Evolutionary conservation across 2,888 invertebrate species (phyloP), one percentile per base, ranked within the genome.

Genomic region (Diadromus collaris): DNA sequence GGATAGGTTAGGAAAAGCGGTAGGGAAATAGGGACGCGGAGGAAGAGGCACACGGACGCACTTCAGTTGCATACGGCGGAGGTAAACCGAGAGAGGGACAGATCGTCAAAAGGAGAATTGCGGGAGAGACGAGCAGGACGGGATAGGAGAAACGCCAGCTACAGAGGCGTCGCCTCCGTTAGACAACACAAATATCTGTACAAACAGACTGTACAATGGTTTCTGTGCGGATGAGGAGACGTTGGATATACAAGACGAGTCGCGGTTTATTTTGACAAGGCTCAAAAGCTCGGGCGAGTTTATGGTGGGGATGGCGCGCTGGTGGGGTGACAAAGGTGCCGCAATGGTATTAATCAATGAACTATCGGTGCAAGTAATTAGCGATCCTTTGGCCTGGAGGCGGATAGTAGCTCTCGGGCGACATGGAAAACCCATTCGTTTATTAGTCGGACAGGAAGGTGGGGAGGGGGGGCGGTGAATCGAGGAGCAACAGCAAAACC

Each of bases 401-500:
- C 13, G 21, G 56, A 41, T 41, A 19, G 51, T 41, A 27, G 63
- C 21, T 78, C 79, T 61, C 65, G 74, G 72, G 77, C 76, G 73
- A 86, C 85, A 85, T 81, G 84, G 75, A 86, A 86, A 85, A 81
- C 78, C 85, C 84, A 85, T 86, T 85, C 82, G 83, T 83, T 85
- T 86, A 85, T 85, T 85, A 84, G 81, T 65, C 68, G 61, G 76
- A 78, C 71, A 67, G 60, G 60, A 21, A 56, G 61, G 27, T n/a
- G 34, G 54, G 6, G 54, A 7, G 19, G 9, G 6, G 63, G 27
- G 41, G 7, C n/a, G n/a, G n/a, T n/a, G 16, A n/a, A 65, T 21
- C 56, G 32, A 21, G 46, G 38, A 60, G 44, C 29, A 63, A 63
- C 67, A 24, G 64, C 67, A 68, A 71, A 79, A 78, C 68, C 41